Evolutionary conservation across 1,140 invertebrate species (phyloP).

Genomic region (Brachionus rubens): DNA sequence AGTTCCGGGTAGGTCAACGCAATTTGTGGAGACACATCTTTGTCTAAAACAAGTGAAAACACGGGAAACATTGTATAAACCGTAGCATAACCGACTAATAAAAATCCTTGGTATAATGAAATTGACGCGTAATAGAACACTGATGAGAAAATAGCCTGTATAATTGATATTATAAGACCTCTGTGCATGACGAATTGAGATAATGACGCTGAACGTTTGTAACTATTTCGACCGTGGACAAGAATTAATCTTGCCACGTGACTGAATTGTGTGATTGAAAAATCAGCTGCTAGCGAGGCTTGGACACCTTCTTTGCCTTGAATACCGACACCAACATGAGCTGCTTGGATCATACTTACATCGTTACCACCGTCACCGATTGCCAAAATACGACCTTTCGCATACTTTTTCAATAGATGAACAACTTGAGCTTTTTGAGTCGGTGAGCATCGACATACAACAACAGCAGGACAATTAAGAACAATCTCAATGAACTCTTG

Average conservation of each 20-base stretch:
- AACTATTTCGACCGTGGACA: constrained; percentile 88
- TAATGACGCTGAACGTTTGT: constrained; percentile 89
- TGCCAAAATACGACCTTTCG: constrained; percentile 45
- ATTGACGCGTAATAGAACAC: constrained; percentile 98
- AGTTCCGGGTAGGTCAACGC: constrained; percentile 92
- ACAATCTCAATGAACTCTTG: constrained; percentile 91
- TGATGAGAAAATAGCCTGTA: constrained; percentile 97
- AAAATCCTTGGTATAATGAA: constrained; percentile 91
- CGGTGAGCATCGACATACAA: constrained; percentile 90
- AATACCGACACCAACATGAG: constrained; percentile 92
- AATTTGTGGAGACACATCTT: constrained; percentile 87
- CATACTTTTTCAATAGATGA: constrained; percentile 70
- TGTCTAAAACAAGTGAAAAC: constrained; percentile 86
- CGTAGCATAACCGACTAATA: constrained; percentile 98
- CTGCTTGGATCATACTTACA: constrained; percentile 74
- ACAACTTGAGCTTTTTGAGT: constrained; percentile 98
- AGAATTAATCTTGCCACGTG: constrained; percentile 77
- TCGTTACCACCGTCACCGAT: constrained; percentile 67
- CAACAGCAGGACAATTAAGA: constrained; percentile 81
- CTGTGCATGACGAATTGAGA: constrained; percentile 98
- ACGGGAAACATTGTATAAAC: constrained; percentile 98
- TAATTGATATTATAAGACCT: constrained; percentile 94
- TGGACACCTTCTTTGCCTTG: constrained; percentile 75
- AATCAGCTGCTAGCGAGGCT: constrained; percentile 96
- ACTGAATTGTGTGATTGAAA: constrained; percentile 89